phyloP scores from a whole-genome alignment of 92 coral and sea anemone genomes.

The Umimayanthus kanabou region DNA sequence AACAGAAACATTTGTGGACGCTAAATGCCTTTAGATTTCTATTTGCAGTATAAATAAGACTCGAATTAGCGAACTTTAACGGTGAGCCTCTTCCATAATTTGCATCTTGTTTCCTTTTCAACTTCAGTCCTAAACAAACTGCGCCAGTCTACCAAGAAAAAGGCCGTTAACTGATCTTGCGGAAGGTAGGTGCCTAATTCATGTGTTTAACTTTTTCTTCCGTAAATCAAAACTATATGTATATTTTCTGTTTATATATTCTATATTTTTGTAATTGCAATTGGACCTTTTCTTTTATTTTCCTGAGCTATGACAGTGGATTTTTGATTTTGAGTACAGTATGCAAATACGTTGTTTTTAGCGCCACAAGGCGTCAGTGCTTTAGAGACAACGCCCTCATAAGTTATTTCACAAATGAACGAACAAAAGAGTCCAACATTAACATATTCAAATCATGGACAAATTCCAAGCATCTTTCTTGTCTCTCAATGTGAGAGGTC shows the following conservation, averaged over 20 bases:
- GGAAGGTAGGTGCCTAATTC: constrained; percentile 14
- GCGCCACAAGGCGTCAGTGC: background rate
- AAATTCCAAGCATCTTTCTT: constrained; percentile 11
- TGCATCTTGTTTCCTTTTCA: constrained; percentile 11
- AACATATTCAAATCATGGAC: constrained; percentile 9
- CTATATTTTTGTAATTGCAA: background rate
- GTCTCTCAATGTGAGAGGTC: constrained; percentile 12
- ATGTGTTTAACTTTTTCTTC: constrained; percentile 15
- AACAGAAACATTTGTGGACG: no score
- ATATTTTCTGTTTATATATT: background rate
- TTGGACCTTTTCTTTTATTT: constrained; percentile 17
- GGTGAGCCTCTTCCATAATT: background rate
- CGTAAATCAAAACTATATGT: background rate
- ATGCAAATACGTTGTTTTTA: constrained; percentile 14
- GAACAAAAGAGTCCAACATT: constrained; percentile 3
- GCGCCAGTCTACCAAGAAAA: background rate
- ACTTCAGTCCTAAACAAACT: constrained; percentile 1
- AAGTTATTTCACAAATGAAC: constrained; percentile 21
- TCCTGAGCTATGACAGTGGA: constrained; percentile 1
- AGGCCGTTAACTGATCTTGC: background rate
- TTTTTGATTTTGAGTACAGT: background rate
- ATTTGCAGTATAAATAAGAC: no score
- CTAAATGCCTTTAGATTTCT: background rate
- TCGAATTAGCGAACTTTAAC: no score
- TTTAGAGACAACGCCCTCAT: constrained; percentile 18